A percentile compares a stretch with the other conserved stretches of the same genome.
These are phyloP conservation scores for Allacma fusca DNA, from an alignment of 2,888 invertebrate species.

Conservation along the genomic window DNA sequence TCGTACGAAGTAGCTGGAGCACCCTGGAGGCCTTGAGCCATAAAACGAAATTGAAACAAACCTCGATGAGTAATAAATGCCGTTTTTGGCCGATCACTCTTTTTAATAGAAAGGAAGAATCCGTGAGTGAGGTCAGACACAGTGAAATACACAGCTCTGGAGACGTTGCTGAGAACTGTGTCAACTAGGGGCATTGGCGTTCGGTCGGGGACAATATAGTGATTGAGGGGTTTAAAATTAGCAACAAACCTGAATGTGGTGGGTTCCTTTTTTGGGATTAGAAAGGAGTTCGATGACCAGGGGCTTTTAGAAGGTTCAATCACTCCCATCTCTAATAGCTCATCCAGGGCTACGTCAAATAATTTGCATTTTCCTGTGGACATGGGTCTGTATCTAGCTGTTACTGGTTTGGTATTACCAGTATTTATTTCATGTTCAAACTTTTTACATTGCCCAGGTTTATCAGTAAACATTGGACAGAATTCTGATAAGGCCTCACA, in stretches of 20 bases:
- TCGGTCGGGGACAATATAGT: constrained; percentile 61
- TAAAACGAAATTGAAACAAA: constrained; percentile 62
- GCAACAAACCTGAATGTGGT: constrained; percentile 61
- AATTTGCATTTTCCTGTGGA: constrained; percentile 44
- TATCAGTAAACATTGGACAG: too few species aligned
- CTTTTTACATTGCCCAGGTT: too few species aligned
- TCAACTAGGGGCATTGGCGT: too few species aligned
- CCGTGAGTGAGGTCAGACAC: too few species aligned
- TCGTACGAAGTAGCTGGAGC: constrained; percentile 63
- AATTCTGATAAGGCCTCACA: too few species aligned
- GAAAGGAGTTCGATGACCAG: constrained; percentile 50
- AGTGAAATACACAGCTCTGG: too few species aligned
- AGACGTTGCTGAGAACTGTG: too few species aligned
- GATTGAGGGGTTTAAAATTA: constrained; percentile 62
- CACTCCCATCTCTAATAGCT: constrained; percentile 45
- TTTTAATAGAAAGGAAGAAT: constrained; percentile 62
- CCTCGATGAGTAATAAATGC: constrained; percentile 62
- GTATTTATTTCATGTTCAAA: too few species aligned
- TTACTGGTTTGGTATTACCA: constrained; percentile 37
- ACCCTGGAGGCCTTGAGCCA: constrained; percentile 63
- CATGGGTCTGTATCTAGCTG: constrained; percentile 46
- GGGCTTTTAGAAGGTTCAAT: constrained; percentile 47
- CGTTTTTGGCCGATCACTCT: constrained; percentile 60
- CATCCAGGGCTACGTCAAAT: constrained; percentile 47
- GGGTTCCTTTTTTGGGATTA: constrained; percentile 62